phyloP scores from a whole-genome alignment of 2,113 vertebrate genomes.

The Athene cunicularia region DNA sequence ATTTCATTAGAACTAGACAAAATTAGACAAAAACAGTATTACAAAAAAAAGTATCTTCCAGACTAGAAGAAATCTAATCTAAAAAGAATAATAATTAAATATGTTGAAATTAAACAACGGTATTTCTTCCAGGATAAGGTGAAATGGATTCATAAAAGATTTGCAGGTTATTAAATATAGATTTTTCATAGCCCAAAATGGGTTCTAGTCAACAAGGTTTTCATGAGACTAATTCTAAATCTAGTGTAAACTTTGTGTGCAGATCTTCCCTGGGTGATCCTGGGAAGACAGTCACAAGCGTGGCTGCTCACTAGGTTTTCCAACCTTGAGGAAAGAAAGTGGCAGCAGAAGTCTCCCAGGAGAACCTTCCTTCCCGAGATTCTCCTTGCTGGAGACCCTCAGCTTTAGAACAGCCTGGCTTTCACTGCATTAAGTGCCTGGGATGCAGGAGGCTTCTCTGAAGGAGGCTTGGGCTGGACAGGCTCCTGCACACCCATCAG shows the following conservation, averaged over 20 bases:
- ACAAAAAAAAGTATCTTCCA: not conserved
- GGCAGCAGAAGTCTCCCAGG: not conserved
- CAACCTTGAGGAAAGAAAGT: not conserved
- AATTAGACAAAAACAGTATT: not conserved
- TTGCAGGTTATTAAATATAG: not conserved
- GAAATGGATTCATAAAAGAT: not conserved
- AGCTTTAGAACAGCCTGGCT: not conserved
- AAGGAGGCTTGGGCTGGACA: not conserved
- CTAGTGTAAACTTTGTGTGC: not conserved
- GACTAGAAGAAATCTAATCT: not conserved
- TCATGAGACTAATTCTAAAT: not conserved
- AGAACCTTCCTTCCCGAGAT: not conserved
- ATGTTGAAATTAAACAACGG: not conserved
- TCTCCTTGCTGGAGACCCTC: not conserved
- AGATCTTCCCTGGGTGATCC: not conserved
- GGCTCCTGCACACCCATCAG: not conserved
- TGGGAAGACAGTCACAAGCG: not conserved
- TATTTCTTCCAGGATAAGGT: not conserved
- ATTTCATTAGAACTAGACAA: not conserved
- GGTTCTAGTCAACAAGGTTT: not conserved
- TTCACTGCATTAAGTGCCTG: not conserved
- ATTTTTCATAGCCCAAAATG: not conserved
- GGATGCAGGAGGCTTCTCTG: not conserved
- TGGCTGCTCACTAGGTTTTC: not conserved
- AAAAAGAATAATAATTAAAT: not conserved